phyloP scores from a whole-genome alignment of 2,888 invertebrate species.

The Plagodis dolabraria region DNA sequence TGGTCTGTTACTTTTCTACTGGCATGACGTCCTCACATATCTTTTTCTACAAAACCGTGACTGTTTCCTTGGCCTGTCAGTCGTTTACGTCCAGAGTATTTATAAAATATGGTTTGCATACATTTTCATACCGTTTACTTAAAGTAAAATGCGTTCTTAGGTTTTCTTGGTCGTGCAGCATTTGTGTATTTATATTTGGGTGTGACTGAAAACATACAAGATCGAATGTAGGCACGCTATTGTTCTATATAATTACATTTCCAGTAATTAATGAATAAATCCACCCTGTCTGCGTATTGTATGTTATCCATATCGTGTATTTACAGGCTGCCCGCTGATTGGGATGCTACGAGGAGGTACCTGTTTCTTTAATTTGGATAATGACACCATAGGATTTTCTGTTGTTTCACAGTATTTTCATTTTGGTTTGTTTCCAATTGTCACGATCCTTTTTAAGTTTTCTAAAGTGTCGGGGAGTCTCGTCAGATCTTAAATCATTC shows the following conservation, averaged over 20 bases:
- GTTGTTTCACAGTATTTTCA: too few species aligned
- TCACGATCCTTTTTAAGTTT: not conserved
- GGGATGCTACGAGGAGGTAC: not conserved
- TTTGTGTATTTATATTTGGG: not conserved
- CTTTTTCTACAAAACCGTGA: too few species aligned
- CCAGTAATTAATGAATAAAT: not conserved
- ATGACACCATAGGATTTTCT: not conserved
- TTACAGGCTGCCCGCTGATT: not conserved
- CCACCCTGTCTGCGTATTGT: not conserved
- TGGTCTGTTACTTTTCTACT: too few species aligned
- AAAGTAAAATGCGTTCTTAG: too few species aligned
- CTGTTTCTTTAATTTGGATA: not conserved
- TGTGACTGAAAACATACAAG: not conserved
- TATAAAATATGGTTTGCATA: too few species aligned
- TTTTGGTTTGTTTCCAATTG: not conserved
- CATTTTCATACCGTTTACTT: too few species aligned
- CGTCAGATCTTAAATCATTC: not conserved
- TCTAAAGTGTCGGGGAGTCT: not conserved
- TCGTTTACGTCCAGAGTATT: too few species aligned
- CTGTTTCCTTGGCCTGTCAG: too few species aligned
- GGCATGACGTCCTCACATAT: too few species aligned
- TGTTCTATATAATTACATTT: too few species aligned
- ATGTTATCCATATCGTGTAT: not conserved
- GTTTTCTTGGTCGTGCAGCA: not conserved
- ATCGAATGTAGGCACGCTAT: too few species aligned